Evolutionary conservation across 1,140 invertebrate genomes (phyloP).

Genomic region (Trissolcus basalis): DNA sequence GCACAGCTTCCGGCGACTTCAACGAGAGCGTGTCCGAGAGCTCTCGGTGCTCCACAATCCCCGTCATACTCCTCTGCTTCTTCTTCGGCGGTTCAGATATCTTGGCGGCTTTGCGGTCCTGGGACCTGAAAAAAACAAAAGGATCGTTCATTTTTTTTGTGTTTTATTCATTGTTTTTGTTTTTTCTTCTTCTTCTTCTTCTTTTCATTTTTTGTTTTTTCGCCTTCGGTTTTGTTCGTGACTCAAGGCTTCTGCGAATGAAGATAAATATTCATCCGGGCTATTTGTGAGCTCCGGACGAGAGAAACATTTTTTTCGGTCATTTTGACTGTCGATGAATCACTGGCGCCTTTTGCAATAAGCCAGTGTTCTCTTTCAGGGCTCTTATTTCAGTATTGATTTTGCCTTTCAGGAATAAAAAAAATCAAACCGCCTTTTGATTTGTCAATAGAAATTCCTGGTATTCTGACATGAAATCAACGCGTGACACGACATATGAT

Average conservation of each 20-base stretch:
- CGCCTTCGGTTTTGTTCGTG: not conserved
- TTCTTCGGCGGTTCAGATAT: conserved; percentile 59
- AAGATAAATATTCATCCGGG: too few relatives aligned
- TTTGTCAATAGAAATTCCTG: too few relatives aligned
- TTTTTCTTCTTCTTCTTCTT: not conserved
- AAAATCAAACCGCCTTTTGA: too few relatives aligned
- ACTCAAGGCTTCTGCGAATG: conserved; percentile 19
- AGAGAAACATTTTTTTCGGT: too few relatives aligned
- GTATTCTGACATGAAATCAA: not conserved
- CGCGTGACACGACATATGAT: conserved; percentile 23
- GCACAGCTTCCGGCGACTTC: conserved; percentile 51
- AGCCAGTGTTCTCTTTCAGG: too few relatives aligned
- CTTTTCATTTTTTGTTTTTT: not conserved
- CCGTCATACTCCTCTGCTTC: conserved; percentile 63
- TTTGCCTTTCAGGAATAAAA: too few relatives aligned
- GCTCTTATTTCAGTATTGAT: too few relatives aligned
- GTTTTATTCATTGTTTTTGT: not conserved
- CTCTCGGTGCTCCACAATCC: conserved; percentile 63
- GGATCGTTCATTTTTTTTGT: not conserved
- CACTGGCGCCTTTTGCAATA: too few relatives aligned
- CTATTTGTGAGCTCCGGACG: too few relatives aligned
- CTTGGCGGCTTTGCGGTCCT: conserved; percentile 52
- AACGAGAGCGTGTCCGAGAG: conserved; percentile 56
- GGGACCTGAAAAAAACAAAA: conserved; percentile 41
- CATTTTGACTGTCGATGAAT: too few relatives aligned